Evolutionary conservation across 2,888 invertebrate genomes (phyloP).

Genomic region (Eilema sororculum): DNA sequence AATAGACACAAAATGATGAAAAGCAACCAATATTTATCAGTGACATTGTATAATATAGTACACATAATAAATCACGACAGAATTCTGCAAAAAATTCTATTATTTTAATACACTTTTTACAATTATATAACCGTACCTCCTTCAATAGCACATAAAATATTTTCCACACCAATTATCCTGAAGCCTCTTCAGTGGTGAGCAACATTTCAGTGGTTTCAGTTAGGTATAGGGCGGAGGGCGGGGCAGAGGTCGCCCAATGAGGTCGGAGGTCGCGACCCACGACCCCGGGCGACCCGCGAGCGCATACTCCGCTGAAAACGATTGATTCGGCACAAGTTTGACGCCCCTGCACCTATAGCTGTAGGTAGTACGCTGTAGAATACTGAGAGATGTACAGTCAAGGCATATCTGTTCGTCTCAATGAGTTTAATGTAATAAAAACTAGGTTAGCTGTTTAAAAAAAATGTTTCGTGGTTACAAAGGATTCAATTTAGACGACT

Average conservation of each 20-base stretch:
- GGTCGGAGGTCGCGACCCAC: constrained; percentile 84
- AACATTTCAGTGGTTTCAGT: constrained; percentile 64
- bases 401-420: too few relatives aligned
- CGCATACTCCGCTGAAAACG: constrained; percentile 45
- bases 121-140: background rate
- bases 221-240: constrained; percentile 73
- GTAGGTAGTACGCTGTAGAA: background rate
- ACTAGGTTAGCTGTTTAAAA: too few relatives aligned
- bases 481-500: too few relatives aligned
- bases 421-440: too few relatives aligned
- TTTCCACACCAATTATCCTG: constrained; percentile 47
- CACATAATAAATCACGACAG: background rate
- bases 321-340: constrained; percentile 50
- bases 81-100: background rate
- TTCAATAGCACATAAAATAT: background rate
- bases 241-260: constrained; percentile 83
- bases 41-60: too few relatives aligned
- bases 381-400: too few relatives aligned
- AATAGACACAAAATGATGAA: too few relatives aligned
- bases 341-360: constrained; percentile 43
- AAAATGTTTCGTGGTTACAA: too few relatives aligned
- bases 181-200: constrained; percentile 48
- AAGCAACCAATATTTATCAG: too few relatives aligned
- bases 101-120: background rate
- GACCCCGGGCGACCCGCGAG: constrained; percentile 58